Percentiles rank a stretch among this genome's conserved stretches.
Evolutionary conservation across 2,888 invertebrate species (phyloP).

Genomic region (Idaea dimidiata): DNA sequence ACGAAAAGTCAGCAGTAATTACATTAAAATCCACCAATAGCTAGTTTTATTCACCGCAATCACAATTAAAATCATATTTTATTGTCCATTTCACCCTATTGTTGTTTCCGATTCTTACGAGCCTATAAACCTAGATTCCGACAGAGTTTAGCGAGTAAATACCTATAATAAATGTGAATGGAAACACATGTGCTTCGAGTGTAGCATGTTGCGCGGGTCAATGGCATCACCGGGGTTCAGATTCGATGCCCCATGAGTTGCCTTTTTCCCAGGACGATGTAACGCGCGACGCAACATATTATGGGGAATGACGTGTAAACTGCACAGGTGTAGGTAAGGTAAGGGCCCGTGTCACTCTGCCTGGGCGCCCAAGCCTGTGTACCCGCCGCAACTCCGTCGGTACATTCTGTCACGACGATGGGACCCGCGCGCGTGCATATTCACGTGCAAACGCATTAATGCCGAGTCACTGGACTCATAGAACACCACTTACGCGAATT

Average conservation of each 20-base stretch:
- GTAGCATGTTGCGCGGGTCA: constrained; percentile 67
- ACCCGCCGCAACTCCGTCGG: constrained; percentile 34
- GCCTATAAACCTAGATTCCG: constrained; percentile 57
- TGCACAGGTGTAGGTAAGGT: neutral
- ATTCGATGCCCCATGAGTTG: constrained; percentile 78
- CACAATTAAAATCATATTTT: constrained; percentile 42
- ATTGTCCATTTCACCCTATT: constrained; percentile 44
- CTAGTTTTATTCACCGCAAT: constrained; percentile 39
- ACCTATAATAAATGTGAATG: constrained; percentile 57
- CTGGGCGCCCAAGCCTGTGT: constrained; percentile 13
- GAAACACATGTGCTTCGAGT: constrained; percentile 62
- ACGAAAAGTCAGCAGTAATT: neutral
- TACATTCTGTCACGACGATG: constrained; percentile 77
- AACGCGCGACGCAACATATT: constrained; percentile 25
- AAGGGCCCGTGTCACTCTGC: constrained; percentile 40
- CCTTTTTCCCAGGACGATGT: constrained; percentile 75
- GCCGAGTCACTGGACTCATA: constrained; percentile 61
- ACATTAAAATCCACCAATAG: neutral
- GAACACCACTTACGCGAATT: constrained; percentile 45
- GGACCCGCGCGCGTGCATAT: constrained; percentile 69
- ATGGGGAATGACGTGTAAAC: no score
- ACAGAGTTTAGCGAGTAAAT: constrained; percentile 55
- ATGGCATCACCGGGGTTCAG: constrained; percentile 71
- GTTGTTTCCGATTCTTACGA: constrained; percentile 52
- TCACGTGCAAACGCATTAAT: constrained; percentile 70